A percentile compares a stretch with the other conserved stretches of the same genome.
Evolutionary conservation across 1,140 invertebrate species (phyloP).

Genomic region (Oppia nitens): DNA sequence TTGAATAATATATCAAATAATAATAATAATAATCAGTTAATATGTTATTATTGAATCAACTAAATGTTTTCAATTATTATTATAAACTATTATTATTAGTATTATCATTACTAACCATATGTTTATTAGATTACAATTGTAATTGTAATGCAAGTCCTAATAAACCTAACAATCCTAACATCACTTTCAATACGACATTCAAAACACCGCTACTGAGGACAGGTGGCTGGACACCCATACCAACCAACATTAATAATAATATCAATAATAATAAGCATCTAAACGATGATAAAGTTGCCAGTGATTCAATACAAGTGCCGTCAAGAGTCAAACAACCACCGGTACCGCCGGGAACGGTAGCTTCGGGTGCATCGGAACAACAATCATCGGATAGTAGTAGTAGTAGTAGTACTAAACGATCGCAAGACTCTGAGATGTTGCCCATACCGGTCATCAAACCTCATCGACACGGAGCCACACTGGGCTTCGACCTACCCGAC

Average conservation of each 20-base stretch:
- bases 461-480: slow-evolving; percentile 19
- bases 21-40: too few species aligned
- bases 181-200: neutral
- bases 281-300: neutral
- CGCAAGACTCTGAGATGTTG: slow-evolving; percentile 1
- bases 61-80: too few species aligned
- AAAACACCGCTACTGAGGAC: neutral
- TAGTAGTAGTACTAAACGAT: neutral
- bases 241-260: too few species aligned
- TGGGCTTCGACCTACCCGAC: slow-evolving; percentile 21
- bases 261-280: neutral
- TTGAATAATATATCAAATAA: too few species aligned
- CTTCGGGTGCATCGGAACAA: neutral
- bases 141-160: too few species aligned
- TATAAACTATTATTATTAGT: too few species aligned
- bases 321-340: neutral
- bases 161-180: neutral
- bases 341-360: neutral
- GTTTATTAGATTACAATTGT: too few species aligned
- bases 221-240: neutral
- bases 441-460: slow-evolving; percentile 13
- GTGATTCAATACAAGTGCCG: neutral
- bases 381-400: neutral
- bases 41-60: too few species aligned
- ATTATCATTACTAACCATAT: too few species aligned